Evolutionary conservation across 2,888 invertebrate genomes (phyloP).

Genomic region (Coecobrya sp.): DNA sequence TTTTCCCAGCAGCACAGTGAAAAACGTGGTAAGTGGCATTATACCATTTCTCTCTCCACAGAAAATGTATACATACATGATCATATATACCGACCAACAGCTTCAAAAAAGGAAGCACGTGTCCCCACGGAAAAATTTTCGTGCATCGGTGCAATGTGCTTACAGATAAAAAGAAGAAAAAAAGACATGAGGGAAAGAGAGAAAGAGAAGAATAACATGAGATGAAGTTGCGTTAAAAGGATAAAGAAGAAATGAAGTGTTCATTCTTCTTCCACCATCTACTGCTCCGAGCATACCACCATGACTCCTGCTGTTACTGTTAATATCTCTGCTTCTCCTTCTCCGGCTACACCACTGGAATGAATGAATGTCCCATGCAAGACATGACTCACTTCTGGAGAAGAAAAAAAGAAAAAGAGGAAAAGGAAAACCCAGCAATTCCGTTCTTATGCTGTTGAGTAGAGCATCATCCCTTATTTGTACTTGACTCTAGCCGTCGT

Average conservation of each 20-base stretch:
- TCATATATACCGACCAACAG: background rate
- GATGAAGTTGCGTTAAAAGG: conserved; percentile 69
- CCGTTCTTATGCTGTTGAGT: background rate
- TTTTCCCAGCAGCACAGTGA: no score
- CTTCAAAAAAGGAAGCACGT: conserved; percentile 53
- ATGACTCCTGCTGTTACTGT: conserved; percentile 32
- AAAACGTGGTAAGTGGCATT: no score
- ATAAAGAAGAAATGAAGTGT: conserved; percentile 67
- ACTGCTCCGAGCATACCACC: background rate
- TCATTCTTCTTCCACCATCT: conserved; percentile 22
- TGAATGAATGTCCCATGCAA: conserved; percentile 53
- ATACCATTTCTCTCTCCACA: background rate
- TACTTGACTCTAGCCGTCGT: background rate
- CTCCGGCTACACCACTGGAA: background rate
- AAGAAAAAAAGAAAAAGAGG: conserved; percentile 14
- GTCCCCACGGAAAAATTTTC: conserved; percentile 64
- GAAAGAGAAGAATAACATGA: conserved; percentile 49
- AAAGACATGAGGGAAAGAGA: conserved; percentile 8
- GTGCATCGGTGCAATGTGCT: conserved; percentile 68
- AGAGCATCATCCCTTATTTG: conserved; percentile 49
- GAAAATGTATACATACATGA: background rate
- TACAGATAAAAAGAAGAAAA: background rate
- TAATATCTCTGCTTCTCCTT: background rate
- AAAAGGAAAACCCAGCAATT: conserved; percentile 43
- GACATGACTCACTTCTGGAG: conserved; percentile 38